Conservation (phyloP, 1,140 invertebrate species). For the Ceratina australensis region DNA sequence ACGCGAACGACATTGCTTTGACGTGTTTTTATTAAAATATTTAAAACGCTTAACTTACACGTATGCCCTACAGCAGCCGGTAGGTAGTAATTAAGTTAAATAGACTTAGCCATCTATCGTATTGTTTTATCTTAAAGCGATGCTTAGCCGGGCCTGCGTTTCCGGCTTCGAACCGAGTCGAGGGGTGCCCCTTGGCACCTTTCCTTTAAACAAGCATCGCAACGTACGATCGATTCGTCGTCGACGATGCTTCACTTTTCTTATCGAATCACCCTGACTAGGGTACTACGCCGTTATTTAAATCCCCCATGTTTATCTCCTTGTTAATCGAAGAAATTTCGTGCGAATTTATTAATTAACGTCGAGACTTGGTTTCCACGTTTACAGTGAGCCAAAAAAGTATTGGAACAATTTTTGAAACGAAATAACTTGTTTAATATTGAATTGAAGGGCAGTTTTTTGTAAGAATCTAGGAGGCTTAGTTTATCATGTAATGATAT, state of each 20-base stretch:
- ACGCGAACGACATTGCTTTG: slow-evolving; percentile 18
- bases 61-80: slow-evolving; percentile 51
- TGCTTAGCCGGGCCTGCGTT: slow-evolving; percentile 6
- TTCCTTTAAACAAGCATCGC: slow-evolving; percentile 44
- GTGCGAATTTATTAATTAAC: too few relatives aligned
- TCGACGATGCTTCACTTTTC: slow-evolving; percentile 18
- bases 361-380: too few relatives aligned
- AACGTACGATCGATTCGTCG: slow-evolving; percentile 42
- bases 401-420: too few relatives aligned
- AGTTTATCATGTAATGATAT: too few relatives aligned
- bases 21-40: slow-evolving; percentile 62
- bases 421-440: too few relatives aligned
- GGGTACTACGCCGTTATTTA: not conserved
- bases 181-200: slow-evolving; percentile 6
- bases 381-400: too few relatives aligned
- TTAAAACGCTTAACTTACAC: slow-evolving; percentile 66
- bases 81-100: slow-evolving; percentile 66
- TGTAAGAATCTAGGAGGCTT: too few relatives aligned
- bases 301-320: not conserved
- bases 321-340: too few relatives aligned
- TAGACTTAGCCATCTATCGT: slow-evolving; percentile 57
- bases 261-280: slow-evolving; percentile 8
- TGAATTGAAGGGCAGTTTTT: too few relatives aligned
- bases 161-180: slow-evolving; percentile 29
- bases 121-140: slow-evolving; percentile 12